phyloP scores from a whole-genome alignment of 2,797 vertebrate genomes.

The Bovichtus variegatus region DNA sequence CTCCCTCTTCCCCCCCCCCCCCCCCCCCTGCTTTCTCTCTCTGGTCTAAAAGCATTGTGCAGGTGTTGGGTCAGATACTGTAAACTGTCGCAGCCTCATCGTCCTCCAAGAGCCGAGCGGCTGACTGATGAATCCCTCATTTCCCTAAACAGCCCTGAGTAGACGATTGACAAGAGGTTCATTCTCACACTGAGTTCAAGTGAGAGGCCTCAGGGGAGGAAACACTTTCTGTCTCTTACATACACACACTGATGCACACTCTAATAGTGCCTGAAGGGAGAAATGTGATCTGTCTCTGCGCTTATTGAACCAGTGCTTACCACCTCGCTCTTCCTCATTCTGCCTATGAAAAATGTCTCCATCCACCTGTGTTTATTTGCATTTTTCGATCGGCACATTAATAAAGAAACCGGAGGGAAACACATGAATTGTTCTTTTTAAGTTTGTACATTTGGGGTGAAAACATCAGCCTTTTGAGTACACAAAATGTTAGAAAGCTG shows the following conservation, averaged over 20 bases:
- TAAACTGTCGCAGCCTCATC: slow-evolving; percentile 54
- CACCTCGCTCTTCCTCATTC: slow-evolving; percentile 14
- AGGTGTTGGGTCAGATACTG: slow-evolving; percentile 72
- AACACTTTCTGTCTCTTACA: slow-evolving; percentile 69
- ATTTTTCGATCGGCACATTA: background rate
- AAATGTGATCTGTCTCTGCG: slow-evolving; percentile 60
- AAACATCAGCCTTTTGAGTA: background rate
- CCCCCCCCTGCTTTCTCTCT: background rate
- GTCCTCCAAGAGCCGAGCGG: slow-evolving; percentile 34
- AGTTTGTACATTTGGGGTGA: background rate
- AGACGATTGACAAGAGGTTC: slow-evolving; percentile 80
- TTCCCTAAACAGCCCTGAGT: slow-evolving; percentile 77
- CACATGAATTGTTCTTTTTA: background rate
- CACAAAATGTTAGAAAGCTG: background rate
- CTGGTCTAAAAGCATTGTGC: slow-evolving; percentile 54
- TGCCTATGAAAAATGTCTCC: background rate
- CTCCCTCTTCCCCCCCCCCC: slow-evolving; percentile 20
- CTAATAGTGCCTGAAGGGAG: slow-evolving; percentile 53
- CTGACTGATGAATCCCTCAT: slow-evolving; percentile 75
- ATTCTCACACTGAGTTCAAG: slow-evolving; percentile 79
- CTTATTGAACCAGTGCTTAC: slow-evolving; percentile 38
- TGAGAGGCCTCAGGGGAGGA: slow-evolving; percentile 77
- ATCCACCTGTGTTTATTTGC: slow-evolving; percentile 20
- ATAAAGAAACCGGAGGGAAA: background rate
- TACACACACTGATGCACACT: slow-evolving; percentile 49